Evolutionary conservation across 2,797 vertebrate species (phyloP), one percentile per base, ranked within the genome.

Genomic region (Chelon auratus): DNA sequence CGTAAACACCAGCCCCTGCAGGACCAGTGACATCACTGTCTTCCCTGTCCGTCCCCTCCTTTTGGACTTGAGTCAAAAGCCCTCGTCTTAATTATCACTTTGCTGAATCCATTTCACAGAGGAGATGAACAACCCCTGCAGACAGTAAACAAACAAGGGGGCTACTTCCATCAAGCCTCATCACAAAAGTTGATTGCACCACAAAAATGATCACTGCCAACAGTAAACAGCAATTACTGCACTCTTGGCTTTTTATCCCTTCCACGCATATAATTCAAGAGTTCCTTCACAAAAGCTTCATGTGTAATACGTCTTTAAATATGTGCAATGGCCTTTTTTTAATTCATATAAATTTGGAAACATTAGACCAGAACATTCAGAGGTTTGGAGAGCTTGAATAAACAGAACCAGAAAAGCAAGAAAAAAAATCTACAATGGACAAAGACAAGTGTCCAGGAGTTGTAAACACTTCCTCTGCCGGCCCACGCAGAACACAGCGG

Each of bases 211-310:
- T 48, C 2, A 18, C 62, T 67, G 72, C 77, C 65, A 58, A 81
- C 62, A 37, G 82, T 86, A 91, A 91, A 91, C 69, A 91, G 68
- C 71, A 84, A 91, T 91, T 87, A 89, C 74, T 33, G 50, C 52
- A 42, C 40, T 45, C 45, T 12, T 8, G 43, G 45, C 58, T 54
- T 78, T 84, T 74, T 30, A 33, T 56, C 55, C 62, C 39, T 50
- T 55, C 72, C 52, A 64, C 48, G 73, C 62, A 42, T 45, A 72
- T 74, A 72, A 83, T 83, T 75, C 39, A 77, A 64, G 22, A 45
- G 6, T 37, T 74, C 14, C 30, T 67, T n/a, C 61, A 55, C 48
- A 37, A 72, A 62, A 51, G 56, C 18, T 51, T 57, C 1, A 53
- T 72, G 65, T 72, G 54, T 56, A 56, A 58, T 54, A 14, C 51